Conservation (phyloP, 2,113 vertebrate species). For the Sinocyclocheilus maitianheensis region DNA sequence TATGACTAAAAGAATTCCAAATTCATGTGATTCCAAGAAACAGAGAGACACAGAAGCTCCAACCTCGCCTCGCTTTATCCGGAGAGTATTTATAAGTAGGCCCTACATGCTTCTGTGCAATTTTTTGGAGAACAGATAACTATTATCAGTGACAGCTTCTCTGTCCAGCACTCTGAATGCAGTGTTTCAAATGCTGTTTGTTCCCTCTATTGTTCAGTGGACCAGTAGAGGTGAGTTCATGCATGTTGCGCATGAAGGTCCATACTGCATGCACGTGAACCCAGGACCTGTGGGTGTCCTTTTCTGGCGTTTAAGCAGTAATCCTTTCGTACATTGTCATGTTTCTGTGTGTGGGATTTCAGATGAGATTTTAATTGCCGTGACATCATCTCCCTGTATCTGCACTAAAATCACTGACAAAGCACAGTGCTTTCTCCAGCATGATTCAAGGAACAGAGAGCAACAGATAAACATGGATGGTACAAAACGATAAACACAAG, state of each 20-base stretch:
- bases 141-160: slow-evolving; percentile 35
- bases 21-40: slow-evolving; percentile 5
- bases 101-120: slow-evolving; percentile 30
- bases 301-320: not conserved
- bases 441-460: not conserved
- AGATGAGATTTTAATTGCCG: not conserved
- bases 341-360: slow-evolving; percentile 5
- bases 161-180: slow-evolving; percentile 40
- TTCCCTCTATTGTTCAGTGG: slow-evolving; percentile 39
- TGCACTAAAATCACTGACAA: slow-evolving; percentile 30
- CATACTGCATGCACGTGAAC: not conserved
- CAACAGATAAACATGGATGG: not conserved
- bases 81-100: slow-evolving; percentile 22
- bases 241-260: slow-evolving; percentile 2
- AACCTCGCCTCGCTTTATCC: not conserved
- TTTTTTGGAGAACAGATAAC: slow-evolving; percentile 35
- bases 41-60: not conserved
- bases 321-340: slow-evolving; percentile 14
- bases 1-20: not conserved
- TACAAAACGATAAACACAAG: slow-evolving; percentile 10
- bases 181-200: slow-evolving; percentile 31
- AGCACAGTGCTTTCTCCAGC: not conserved
- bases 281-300: not conserved
- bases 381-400: slow-evolving; percentile 8
- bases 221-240: not conserved